Evolutionary conservation across 2,113 vertebrate species (phyloP).

Genomic region (Nesoenas mayeri): DNA sequence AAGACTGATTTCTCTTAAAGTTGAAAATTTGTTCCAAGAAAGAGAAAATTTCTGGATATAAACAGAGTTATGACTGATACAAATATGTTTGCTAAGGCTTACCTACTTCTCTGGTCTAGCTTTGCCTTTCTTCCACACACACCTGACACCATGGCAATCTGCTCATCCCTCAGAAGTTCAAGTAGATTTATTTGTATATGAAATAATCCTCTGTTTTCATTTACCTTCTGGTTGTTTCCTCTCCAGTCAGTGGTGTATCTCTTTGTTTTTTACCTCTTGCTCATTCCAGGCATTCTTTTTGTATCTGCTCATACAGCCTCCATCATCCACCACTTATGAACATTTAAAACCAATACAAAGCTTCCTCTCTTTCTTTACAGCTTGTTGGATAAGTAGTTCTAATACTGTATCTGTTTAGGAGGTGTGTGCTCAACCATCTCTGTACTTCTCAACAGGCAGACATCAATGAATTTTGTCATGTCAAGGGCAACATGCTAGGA

Average conservation of each 20-base stretch:
- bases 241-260: background rate
- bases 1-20: background rate
- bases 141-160: background rate
- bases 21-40: background rate
- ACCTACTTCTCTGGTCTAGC: background rate
- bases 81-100: background rate
- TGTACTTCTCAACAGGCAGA: background rate
- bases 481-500: background rate
- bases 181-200: background rate
- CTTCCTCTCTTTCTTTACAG: background rate
- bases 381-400: background rate
- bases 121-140: background rate
- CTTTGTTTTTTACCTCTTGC: background rate
- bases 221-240: background rate
- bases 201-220: background rate
- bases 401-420: background rate
- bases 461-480: background rate
- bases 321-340: background rate
- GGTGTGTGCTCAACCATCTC: accelerated
- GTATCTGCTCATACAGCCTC: background rate
- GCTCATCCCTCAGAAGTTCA: background rate
- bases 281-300: background rate
- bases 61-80: background rate
- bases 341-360: background rate
- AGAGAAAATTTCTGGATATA: background rate